Conservation (phyloP, 2,888 invertebrate genomes). For the Drosophila neonasuta region DNA sequence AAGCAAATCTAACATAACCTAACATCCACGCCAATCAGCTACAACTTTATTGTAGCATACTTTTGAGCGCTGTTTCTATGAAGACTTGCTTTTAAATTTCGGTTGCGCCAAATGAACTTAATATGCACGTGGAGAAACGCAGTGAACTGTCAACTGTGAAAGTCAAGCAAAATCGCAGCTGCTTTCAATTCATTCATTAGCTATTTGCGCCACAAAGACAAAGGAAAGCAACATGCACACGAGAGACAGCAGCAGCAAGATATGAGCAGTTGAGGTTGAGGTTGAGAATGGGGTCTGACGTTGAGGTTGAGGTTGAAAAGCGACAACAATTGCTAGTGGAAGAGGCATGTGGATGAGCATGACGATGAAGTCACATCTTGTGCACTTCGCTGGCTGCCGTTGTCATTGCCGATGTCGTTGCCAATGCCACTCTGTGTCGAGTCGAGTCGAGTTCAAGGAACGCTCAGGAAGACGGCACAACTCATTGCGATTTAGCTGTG, state of each 20-base stretch:
- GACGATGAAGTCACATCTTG: conserved; percentile 23
- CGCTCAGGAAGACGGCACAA: background rate
- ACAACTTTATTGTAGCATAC: background rate
- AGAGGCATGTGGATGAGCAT: conserved; percentile 3
- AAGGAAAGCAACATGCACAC: conserved; percentile 16
- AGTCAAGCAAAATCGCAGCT: conserved; percentile 13
- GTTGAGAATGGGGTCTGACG: conserved; percentile 9
- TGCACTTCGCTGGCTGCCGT: conserved; percentile 34
- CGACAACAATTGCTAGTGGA: conserved; percentile 7
- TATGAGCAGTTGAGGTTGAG: background rate
- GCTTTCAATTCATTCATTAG: conserved; percentile 20
- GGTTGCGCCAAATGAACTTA: background rate
- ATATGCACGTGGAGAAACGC: conserved; percentile 3
- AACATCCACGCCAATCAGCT: too few species aligned
- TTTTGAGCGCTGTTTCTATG: background rate
- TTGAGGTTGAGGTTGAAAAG: conserved; percentile 17
- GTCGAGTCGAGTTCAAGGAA: conserved; percentile 17
- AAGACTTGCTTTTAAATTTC: background rate
- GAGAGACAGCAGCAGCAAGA: conserved; percentile 18
- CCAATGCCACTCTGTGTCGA: conserved; percentile 22
- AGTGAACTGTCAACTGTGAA: conserved; percentile 10
- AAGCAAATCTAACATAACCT: too few species aligned
- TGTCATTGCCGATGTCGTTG: conserved; percentile 25
- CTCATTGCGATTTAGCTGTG: background rate
- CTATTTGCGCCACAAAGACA: conserved; percentile 23